Evolutionary conservation across 2,888 invertebrate species (phyloP).

Genomic region (Melieria omissa): DNA sequence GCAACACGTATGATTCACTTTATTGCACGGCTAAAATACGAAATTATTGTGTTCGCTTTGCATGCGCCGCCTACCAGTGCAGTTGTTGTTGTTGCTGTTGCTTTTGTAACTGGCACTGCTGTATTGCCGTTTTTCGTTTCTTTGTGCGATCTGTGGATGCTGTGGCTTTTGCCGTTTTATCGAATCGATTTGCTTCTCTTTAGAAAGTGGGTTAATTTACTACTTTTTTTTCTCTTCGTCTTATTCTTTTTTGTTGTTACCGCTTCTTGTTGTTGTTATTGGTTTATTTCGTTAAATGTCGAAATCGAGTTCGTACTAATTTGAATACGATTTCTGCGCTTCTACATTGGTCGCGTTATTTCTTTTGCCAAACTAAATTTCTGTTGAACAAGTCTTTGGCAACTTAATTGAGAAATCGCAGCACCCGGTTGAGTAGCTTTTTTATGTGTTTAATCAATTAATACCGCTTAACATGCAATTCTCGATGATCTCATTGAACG

Average conservation of each 20-base stretch:
- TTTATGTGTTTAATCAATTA: not conserved
- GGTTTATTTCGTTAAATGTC: not conserved
- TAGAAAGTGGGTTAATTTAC: slow-evolving; percentile 37
- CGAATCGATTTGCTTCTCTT: slow-evolving; percentile 5
- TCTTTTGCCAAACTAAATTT: not conserved
- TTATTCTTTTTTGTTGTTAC: not conserved
- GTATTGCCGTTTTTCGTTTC: not conserved
- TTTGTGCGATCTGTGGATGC: slow-evolving; percentile 12
- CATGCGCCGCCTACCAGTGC: not conserved
- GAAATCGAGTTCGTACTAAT: not conserved
- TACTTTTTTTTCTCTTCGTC: not conserved
- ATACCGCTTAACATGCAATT: not conserved
- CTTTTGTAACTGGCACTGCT: not conserved
- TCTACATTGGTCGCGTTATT: too few species aligned
- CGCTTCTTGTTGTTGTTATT: not conserved
- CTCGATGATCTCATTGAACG: not conserved
- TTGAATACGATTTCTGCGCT: not conserved
- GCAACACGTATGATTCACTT: too few species aligned
- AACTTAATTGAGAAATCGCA: not conserved
- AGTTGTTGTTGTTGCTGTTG: not conserved
- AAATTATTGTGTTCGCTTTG: not conserved
- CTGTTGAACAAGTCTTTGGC: not conserved
- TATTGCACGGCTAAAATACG: too few species aligned
- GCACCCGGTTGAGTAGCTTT: not conserved
- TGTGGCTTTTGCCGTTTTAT: not conserved